Base-by-base conservation (phyloP, 64 coral and sea anemone genomes). In the Catalaphyllia jardinei region DNA sequence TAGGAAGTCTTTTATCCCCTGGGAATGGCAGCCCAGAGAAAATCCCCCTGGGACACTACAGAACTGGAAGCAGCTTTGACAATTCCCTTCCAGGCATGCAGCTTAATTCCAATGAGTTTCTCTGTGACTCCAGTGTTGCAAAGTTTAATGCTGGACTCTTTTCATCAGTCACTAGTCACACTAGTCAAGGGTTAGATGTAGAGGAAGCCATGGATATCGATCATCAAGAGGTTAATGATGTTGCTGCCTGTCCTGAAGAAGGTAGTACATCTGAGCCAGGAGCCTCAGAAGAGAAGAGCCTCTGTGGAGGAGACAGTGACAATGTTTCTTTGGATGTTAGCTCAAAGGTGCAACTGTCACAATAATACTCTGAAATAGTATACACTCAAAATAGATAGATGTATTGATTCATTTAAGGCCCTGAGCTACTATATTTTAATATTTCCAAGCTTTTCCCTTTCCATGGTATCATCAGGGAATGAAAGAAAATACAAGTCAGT, bases 181-280 rank as follows among this genome's bases (percentile, higher is more conserved):
- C 33, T 14, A 52, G 0, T 85, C 31, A 71, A 12, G 74, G 39
- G 10, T 25, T 84, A 62, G 95, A 97, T 78, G 17, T 75, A 72
- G 95, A 93, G 10, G 95, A 97, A 22, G 95, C 95, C 22, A 97
- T 97, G 95, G 95, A 97, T 52, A 93, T 97, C 54, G 95, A 97
- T 20, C 83, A 87, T 60, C 95, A 97, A 78, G 95, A 97, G 60
- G 88, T 91, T 12, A 86, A 52, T n/a, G 91, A 93, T 31, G 30
- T 59, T 0, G 22, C 22, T 85, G 81, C 39, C 52, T 67, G 81
- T 52, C 8, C 20, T 30, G 46, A 3, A 89, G 29, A 51, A 60
- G 59, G 4, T 10, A 73, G 71, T 71, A 27, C 24, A 22, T 29
- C 60, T 46, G 63, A 24, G 63, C 63, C 10, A 4, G 27, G 63